These are phyloP conservation scores for Magallana nippona DNA, from an alignment of 2,888 invertebrate species.

Conservation along the genomic window DNA sequence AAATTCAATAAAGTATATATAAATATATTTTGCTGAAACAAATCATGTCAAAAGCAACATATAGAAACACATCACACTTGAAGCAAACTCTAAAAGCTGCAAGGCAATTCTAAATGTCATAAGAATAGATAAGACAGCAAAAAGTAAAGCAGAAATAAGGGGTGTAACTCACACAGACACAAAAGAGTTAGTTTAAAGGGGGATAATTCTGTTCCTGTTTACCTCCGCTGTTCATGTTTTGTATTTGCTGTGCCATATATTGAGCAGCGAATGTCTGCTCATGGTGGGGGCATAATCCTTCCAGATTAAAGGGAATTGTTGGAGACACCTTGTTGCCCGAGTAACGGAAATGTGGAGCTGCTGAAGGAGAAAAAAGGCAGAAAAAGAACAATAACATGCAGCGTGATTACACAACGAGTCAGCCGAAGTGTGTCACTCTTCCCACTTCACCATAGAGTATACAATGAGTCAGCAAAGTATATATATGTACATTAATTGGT, in stretches of 20 bases:
- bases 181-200: slow-evolving; percentile 17
- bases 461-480: not conserved
- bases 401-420: slow-evolving; percentile 22
- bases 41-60: no score
- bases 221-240: slow-evolving; percentile 67
- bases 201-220: slow-evolving; percentile 46
- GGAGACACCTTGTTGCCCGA: slow-evolving; percentile 65
- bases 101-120: not conserved
- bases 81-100: not conserved
- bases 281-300: slow-evolving; percentile 75
- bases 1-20: no score
- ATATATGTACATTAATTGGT: not conserved
- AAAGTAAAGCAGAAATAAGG: slow-evolving; percentile 11
- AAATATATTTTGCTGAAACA: no score
- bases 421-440: slow-evolving; percentile 4
- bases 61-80: no score
- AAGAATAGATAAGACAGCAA: not conserved
- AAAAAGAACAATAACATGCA: slow-evolving; percentile 26
- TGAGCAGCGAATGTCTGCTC: slow-evolving; percentile 76
- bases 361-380: slow-evolving; percentile 53
- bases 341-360: slow-evolving; percentile 77
- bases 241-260: slow-evolving; percentile 67
- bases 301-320: slow-evolving; percentile 63
- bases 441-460: not conserved
- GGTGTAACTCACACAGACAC: slow-evolving; percentile 10